phyloP scores from a whole-genome alignment of 1,140 invertebrate genomes.

The Brachionus asplanchnoidis region DNA sequence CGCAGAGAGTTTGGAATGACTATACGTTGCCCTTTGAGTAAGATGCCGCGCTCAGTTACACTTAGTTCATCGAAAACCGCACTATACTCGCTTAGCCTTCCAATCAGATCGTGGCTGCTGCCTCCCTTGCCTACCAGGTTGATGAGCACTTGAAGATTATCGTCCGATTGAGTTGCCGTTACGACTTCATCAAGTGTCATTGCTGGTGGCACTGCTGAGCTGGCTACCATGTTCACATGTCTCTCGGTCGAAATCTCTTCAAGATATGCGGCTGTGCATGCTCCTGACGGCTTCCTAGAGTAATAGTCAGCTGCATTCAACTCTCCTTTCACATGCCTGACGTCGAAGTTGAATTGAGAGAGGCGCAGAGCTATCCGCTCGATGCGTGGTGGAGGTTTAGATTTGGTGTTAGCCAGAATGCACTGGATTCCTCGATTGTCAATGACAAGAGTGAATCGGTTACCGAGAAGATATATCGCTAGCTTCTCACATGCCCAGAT shows the following conservation, averaged over 20 bases:
- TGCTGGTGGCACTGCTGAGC: not conserved
- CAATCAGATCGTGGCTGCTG: not conserved
- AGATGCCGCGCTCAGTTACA: not conserved
- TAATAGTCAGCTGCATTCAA: not conserved
- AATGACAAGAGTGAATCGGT: not conserved
- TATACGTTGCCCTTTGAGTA: not conserved
- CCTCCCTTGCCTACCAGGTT: not conserved
- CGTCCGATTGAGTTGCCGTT: not conserved
- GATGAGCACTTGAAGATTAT: not conserved
- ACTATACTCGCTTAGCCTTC: no score
- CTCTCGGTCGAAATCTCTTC: no score
- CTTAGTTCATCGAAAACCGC: not conserved
- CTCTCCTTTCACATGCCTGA: not conserved
- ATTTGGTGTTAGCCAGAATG: not conserved
- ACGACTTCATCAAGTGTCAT: not conserved
- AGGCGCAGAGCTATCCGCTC: not conserved
- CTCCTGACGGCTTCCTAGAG: not conserved
- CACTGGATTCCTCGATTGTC: not conserved
- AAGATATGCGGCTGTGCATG: not conserved
- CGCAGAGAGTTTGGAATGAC: not conserved
- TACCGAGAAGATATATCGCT: conserved; percentile 4
- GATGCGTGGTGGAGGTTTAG: not conserved
- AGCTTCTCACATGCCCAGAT: not conserved
- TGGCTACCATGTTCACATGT: not conserved
- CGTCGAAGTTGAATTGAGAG: not conserved